Evolutionary conservation across 2,888 invertebrate species (phyloP), one percentile per base, ranked within the genome.

Genomic region (Xestia rhomboidea): DNA sequence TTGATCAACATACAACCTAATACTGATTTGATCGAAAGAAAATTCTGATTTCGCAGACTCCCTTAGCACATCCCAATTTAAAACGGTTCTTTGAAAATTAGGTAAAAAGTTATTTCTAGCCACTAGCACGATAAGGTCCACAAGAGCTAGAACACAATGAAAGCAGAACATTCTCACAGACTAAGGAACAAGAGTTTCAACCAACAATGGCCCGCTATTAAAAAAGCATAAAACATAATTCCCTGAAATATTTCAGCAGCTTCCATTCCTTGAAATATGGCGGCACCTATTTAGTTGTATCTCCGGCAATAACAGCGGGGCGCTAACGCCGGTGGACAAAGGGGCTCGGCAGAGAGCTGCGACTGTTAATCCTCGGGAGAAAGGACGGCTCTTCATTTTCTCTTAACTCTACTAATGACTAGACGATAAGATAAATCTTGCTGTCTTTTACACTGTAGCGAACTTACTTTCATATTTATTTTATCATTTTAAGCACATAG

Each of bases 351-450:
- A 79, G 79, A 71, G 38, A 85, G 38, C 76, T 21, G 51, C 60
- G 34, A 64, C 68, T 57, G 67, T n/a, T 87, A 80, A 81, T 85
- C 76, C 78, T 18, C 73, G 10, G 60, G 74, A 60, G 76, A 27
- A 73, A 78, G 70, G 77, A 76, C 73, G 77, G 66, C 74, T 72
- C 80, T 84, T 81, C 79, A 84, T 87, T 86, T 79, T 79, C 88
- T 80, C 81, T 86, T 82, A 87, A 83, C 82, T 86, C 79, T 79
- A 69, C 83, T 89, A 89, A 89, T 89, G 82, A 87, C 77, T 71
- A 79, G 78, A 78, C 85, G 85, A 78, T 83, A 87, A 85, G 79
- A 77, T 83, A 77, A 79, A 81, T 85, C 69, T 75, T 13, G 66
- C 68, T 62, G 68, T 57, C 30, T 18, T 69, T 67, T 66, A 83